phyloP scores from a whole-genome alignment of 2,113 vertebrate genomes.

The Morone saxatilis region DNA sequence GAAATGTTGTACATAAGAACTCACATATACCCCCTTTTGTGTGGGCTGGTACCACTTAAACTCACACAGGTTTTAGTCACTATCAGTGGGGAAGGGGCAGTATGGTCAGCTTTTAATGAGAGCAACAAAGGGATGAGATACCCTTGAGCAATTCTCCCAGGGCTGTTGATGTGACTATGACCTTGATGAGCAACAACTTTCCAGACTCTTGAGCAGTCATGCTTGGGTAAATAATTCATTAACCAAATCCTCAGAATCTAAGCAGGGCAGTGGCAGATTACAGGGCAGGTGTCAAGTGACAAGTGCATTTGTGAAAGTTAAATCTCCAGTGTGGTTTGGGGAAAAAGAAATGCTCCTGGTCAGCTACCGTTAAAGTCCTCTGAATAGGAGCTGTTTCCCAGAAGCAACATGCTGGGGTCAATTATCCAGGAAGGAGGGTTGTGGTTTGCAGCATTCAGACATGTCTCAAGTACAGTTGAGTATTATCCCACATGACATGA shows the following conservation, averaged over 20 bases:
- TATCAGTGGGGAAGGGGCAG: neutral
- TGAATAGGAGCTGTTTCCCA: neutral
- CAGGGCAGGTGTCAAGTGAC: neutral
- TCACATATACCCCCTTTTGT: neutral
- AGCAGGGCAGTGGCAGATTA: neutral
- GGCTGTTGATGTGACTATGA: slow-evolving; percentile 7
- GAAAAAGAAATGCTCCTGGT: neutral
- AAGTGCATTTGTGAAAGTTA: neutral
- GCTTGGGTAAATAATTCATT: neutral
- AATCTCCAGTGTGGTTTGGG: neutral
- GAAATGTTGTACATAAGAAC: neutral
- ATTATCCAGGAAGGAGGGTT: neutral
- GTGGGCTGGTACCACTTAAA: neutral
- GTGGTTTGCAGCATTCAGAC: neutral
- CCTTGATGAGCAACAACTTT: slow-evolving; percentile 7
- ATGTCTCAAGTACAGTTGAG: neutral
- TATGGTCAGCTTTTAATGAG: neutral
- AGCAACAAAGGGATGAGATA: neutral
- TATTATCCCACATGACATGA: neutral
- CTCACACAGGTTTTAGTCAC: neutral
- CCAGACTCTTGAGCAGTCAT: neutral
- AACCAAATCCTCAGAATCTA: neutral
- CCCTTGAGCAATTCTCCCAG: neutral
- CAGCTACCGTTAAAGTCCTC: neutral
- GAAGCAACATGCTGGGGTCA: neutral